Evolutionary conservation across 2,113 vertebrate genomes (phyloP).

Genomic region (Lepisosteus oculatus): DNA sequence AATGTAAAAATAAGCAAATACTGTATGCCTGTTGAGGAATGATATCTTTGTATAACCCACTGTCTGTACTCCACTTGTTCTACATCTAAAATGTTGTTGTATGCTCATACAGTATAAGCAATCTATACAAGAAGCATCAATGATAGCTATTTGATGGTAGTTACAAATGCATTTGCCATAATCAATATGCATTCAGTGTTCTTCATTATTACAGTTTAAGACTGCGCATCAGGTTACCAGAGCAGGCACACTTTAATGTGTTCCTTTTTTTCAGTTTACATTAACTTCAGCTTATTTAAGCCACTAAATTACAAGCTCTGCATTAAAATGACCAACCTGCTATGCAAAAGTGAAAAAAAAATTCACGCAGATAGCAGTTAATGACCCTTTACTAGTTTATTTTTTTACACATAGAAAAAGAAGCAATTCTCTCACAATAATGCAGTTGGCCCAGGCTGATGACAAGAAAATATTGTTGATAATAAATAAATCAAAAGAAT

Average conservation of each 20-base stretch:
- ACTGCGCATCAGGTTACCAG: neutral
- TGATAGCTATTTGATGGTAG: neutral
- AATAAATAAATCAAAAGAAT: too few species aligned
- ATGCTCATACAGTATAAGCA: neutral
- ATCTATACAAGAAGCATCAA: neutral
- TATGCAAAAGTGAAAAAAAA: too few species aligned
- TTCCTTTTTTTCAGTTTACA: neutral
- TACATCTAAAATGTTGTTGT: neutral
- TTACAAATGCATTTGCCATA: conserved; percentile 5
- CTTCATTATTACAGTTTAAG: neutral
- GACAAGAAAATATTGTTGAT: too few species aligned
- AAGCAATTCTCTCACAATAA: too few species aligned
- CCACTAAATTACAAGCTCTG: neutral
- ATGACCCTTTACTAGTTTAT: too few species aligned
- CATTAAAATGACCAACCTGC: neutral
- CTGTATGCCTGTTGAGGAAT: too few species aligned
- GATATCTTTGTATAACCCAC: too few species aligned
- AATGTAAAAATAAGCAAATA: too few species aligned
- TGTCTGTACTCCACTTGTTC: neutral
- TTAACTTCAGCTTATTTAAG: neutral
- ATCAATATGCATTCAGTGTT: neutral
- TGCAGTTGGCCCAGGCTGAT: too few species aligned
- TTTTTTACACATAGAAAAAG: too few species aligned
- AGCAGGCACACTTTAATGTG: neutral
- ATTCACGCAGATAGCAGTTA: too few species aligned